phyloP scores from a whole-genome alignment of 1,140 invertebrate species.

The Rhagoletis pomonella region DNA sequence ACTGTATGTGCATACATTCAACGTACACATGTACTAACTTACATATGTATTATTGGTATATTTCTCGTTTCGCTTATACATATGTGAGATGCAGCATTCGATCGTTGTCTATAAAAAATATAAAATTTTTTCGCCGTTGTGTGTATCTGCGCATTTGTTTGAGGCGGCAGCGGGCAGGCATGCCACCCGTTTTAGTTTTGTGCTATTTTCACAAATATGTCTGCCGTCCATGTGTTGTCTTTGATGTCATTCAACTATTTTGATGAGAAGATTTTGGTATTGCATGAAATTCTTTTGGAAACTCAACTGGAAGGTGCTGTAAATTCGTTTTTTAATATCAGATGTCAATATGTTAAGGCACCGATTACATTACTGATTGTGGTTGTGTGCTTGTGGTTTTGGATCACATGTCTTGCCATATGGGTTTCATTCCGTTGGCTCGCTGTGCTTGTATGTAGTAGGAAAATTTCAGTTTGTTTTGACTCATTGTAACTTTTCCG shows the following conservation, averaged over 20 bases:
- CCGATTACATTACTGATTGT: background rate
- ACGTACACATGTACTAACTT: background rate
- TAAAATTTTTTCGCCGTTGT: constrained; percentile 6
- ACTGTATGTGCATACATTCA: background rate
- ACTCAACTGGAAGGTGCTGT: background rate
- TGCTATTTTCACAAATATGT: constrained; percentile 49
- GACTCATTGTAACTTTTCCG: background rate
- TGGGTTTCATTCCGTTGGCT: background rate
- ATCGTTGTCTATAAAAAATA: background rate
- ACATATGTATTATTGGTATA: constrained; percentile 3
- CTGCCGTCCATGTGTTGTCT: constrained; percentile 48
- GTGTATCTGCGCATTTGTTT: background rate
- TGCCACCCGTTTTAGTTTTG: constrained; percentile 52
- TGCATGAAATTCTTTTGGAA: constrained; percentile 31
- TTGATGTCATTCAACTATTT: constrained; percentile 52
- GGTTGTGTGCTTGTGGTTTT: constrained; percentile 15
- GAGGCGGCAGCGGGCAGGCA: background rate
- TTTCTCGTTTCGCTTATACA: background rate
- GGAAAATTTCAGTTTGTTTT: background rate
- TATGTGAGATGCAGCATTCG: background rate
- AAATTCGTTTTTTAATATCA: constrained; percentile 51
- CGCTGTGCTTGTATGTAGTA: background rate
- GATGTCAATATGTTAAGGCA: constrained; percentile 34
- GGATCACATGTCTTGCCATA: constrained; percentile 35
- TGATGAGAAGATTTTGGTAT: constrained; percentile 53